These are phyloP conservation scores for Rhinatrema bivittatum DNA, from an alignment of 2,797 vertebrate genomes.

Conservation along the genomic window DNA sequence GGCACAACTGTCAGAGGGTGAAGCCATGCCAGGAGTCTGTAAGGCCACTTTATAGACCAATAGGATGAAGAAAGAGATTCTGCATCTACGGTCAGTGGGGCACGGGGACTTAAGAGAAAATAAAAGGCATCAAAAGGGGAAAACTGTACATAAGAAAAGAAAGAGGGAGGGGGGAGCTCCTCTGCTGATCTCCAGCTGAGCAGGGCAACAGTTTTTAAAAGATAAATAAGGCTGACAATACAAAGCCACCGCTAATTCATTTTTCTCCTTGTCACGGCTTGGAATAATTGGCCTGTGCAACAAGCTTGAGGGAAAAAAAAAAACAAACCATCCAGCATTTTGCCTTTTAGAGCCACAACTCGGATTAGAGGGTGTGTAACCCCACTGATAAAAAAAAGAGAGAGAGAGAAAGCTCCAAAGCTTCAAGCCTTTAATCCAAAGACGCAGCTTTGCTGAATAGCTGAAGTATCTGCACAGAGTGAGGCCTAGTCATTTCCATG, in stretches of 20 bases:
- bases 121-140: background rate
- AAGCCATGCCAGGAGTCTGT: too few species aligned
- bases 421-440: slow-evolving; percentile 35
- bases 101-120: slow-evolving; percentile 16
- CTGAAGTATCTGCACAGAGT: slow-evolving; percentile 17
- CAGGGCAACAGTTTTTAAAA: slow-evolving; percentile 41
- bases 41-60: too few species aligned
- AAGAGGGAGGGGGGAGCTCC: slow-evolving; percentile 19
- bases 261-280: slow-evolving; percentile 40
- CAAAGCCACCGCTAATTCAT: slow-evolving; percentile 39
- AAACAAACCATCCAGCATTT: slow-evolving; percentile 17
- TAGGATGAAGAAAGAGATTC: slow-evolving; percentile 18
- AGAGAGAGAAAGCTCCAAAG: slow-evolving; percentile 17
- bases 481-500: slow-evolving; percentile 48
- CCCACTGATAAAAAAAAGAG: slow-evolving; percentile 14
- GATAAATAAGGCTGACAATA: slow-evolving; percentile 44
- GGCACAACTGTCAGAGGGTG: too few species aligned
- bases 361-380: slow-evolving; percentile 24
- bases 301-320: slow-evolving; percentile 21
- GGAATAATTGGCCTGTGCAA: slow-evolving; percentile 45
- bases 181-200: slow-evolving; percentile 42
- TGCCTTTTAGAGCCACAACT: slow-evolving; percentile 14
- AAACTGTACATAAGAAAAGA: slow-evolving; percentile 9
- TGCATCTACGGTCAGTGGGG: background rate
- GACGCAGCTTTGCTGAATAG: slow-evolving; percentile 21